These are phyloP conservation scores for Redunca redunca DNA, from an alignment of 2,113 vertebrate species.

Conservation along the genomic window DNA sequence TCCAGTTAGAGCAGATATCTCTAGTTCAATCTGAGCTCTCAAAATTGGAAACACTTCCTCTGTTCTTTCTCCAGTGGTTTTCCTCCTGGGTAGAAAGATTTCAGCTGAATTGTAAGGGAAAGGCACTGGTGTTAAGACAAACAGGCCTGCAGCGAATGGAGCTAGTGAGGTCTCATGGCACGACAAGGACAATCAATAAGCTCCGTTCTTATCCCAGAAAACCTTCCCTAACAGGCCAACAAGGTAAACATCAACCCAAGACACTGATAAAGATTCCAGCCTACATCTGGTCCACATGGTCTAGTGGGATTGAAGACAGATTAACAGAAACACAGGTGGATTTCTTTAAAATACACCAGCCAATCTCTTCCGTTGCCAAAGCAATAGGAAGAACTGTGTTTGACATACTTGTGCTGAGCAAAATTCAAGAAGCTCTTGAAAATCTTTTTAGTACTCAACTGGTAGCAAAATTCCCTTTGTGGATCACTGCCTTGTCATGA, in stretches of 20 bases:
- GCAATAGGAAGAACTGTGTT: neutral
- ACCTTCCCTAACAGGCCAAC: neutral
- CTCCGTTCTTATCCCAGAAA: constrained; percentile 3
- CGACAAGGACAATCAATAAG: neutral
- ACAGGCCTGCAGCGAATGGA: neutral
- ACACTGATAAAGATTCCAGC: neutral
- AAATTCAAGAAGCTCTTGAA: neutral
- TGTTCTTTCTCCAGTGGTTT: neutral
- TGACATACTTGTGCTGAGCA: neutral
- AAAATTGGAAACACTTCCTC: neutral
- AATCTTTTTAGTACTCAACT: neutral
- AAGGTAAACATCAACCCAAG: neutral
- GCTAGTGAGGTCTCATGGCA: neutral
- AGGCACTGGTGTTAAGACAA: neutral
- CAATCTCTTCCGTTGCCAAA: neutral
- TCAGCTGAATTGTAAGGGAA: neutral
- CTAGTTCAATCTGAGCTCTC: neutral
- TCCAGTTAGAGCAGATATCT: neutral
- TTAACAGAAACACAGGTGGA: neutral
- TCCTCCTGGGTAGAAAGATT: neutral
- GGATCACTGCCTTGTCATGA: neutral
- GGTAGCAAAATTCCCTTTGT: neutral
- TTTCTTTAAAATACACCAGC: neutral
- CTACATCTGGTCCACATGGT: neutral
- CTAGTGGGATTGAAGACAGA: neutral